A percentile compares a stretch with the other conserved stretches of the same genome.
phyloP scores from a whole-genome alignment of 2,113 vertebrate species.

The Antidorcas marsupialis region DNA sequence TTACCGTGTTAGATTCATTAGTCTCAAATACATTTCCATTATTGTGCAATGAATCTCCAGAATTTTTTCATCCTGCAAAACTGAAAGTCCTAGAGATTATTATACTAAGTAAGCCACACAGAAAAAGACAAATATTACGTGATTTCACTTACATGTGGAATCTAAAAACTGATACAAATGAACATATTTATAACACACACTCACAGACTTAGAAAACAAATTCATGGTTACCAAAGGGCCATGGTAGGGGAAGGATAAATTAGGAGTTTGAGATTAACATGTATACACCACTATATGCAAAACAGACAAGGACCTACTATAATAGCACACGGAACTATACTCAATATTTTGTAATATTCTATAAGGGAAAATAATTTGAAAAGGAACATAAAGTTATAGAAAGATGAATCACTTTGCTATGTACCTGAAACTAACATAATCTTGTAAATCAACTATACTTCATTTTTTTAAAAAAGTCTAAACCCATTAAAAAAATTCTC shows the following conservation, averaged over 20 bases:
- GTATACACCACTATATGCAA: neutral
- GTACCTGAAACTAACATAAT: neutral
- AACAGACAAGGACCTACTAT: neutral
- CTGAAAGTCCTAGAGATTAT: neutral
- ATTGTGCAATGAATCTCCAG: neutral
- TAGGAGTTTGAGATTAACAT: neutral
- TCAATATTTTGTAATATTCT: neutral
- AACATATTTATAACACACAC: neutral
- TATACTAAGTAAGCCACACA: neutral
- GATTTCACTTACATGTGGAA: neutral
- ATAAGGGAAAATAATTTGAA: neutral
- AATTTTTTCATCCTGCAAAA: neutral
- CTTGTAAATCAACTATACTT: neutral
- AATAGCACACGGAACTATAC: neutral
- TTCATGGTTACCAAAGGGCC: neutral
- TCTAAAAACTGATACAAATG: neutral
- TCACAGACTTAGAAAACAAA: neutral
- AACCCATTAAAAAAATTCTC: neutral
- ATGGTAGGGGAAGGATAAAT: neutral
- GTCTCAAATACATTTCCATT: neutral
- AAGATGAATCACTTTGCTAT: neutral
- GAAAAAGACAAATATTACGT: neutral
- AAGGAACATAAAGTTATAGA: neutral
- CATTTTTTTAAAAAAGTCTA: neutral
- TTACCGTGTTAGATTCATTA: neutral